Conservation (phyloP, 2,797 vertebrate species). For the Acanthurus lineatus region DNA sequence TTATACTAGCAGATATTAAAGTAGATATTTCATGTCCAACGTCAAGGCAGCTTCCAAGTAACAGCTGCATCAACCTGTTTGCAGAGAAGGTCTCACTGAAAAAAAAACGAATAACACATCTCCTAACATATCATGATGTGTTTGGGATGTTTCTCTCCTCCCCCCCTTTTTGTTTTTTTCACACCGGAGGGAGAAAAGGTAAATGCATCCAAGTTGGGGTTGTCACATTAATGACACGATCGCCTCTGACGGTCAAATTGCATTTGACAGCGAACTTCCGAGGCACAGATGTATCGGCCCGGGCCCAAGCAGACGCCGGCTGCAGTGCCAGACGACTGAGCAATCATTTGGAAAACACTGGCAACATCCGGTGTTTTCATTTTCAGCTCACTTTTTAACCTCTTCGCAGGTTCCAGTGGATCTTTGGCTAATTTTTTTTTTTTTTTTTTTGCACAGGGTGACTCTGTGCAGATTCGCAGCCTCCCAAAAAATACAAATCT, state of each 20-base stretch:
- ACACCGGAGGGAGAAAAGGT: constrained; percentile 58
- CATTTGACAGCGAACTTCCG: constrained; percentile 80
- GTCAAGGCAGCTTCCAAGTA: constrained; percentile 35
- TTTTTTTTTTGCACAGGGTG: neutral
- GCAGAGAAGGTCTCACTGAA: constrained; percentile 34
- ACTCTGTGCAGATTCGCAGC: constrained; percentile 30
- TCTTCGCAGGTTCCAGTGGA: constrained; percentile 56
- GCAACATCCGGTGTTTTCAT: constrained; percentile 72
- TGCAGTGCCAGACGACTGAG: constrained; percentile 73
- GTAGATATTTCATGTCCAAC: constrained; percentile 42
- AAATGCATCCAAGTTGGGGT: constrained; percentile 64
- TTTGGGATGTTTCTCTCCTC: constrained; percentile 50
- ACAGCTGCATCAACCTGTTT: constrained; percentile 23
- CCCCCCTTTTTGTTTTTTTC: constrained; percentile 17
- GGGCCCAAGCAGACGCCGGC: constrained; percentile 66
- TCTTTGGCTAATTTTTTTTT: neutral
- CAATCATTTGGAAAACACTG: constrained; percentile 77
- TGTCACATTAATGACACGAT: constrained; percentile 79
- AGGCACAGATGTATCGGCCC: constrained; percentile 76
- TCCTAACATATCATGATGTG: constrained; percentile 37
- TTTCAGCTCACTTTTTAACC: constrained; percentile 71
- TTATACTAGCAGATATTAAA: constrained; percentile 44
- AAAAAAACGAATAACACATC: constrained; percentile 35
- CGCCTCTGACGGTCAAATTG: constrained; percentile 69
- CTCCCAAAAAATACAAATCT: constrained; percentile 40